Base-by-base conservation (phyloP, 2,113 vertebrate genomes). In the Nycticorax nycticorax region DNA sequence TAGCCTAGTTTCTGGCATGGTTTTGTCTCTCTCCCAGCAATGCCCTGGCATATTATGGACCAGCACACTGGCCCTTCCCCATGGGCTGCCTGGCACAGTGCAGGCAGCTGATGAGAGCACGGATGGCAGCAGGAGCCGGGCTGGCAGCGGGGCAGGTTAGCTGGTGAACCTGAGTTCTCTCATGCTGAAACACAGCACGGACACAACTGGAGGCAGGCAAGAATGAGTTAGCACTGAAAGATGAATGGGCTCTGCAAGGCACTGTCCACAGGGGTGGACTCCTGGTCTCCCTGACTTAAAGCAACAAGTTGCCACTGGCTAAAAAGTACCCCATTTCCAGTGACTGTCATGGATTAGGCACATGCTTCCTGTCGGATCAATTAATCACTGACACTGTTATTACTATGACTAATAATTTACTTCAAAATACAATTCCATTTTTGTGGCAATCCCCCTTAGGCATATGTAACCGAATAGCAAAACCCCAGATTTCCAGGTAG, bases 151-250 rank as follows among this genome's bases (percentile, higher is more conserved):
- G 60, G 6, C 28, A 10, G 14, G 26, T 37, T 41, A 67, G 19
- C 13, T 66, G 27, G 32, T 19, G 23, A 68, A 41, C 16, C 39
- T 23, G 30, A 48, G 28, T n/a, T 59, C 53, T 68, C 37, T 72
- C 17, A 6, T 3, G 23, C 63, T 69, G 48, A 83, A 92, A 52
- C 10, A 74, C 24, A 1, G 0, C n/a, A 35, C 0, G 0, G 35
- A 24, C 35, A 57, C 6, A n/a, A n/a, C 13, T 13, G 33, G 21
- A 50, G 43, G 18, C 30, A 60, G 53, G 27, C 13, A 83, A 55
- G 50, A 74, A 47, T 20, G 62, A 64, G 20, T 12, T 41, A 68
- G 21, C 14, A 26, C 39, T 48, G 57, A 60, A 66, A 60, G 64
- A 30, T 15, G 33, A 11, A 37, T 55, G 64, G 48, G 20, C 3